Percentiles rank a stretch among this genome's conserved stretches.
phyloP scores from a whole-genome alignment of 2,113 vertebrate genomes.

The Chionomys nivalis region DNA sequence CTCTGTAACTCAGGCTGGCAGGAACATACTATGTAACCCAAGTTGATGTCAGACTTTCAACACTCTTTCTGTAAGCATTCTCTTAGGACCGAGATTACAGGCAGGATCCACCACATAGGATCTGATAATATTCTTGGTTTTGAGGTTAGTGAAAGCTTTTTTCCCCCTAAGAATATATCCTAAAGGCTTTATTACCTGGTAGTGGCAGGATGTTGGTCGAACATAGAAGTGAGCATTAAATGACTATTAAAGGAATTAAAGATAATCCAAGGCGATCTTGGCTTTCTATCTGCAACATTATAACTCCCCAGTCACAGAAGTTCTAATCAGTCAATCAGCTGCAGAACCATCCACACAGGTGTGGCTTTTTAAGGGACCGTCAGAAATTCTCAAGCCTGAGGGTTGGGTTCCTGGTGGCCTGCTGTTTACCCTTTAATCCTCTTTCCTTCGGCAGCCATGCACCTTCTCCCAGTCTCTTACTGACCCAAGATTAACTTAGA shows the following conservation, averaged over 20 bases:
- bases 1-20: background rate
- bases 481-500: background rate
- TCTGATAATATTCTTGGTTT: background rate
- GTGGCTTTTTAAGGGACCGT: too few species aligned
- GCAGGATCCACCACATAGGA: too few species aligned
- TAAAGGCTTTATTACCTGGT: background rate
- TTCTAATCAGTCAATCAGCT: background rate
- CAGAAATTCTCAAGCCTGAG: background rate
- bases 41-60: background rate
- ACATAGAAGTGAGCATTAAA: background rate
- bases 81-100: background rate
- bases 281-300: background rate
- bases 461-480: background rate
- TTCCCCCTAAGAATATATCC: background rate
- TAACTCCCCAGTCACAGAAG: background rate
- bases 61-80: too few species aligned
- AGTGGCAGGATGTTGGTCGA: background rate
- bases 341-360: background rate
- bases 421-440: accelerated
- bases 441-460: accelerated
- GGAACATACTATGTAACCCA: background rate
- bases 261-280: background rate
- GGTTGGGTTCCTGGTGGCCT: background rate
- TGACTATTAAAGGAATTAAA: background rate
- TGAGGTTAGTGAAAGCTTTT: background rate